phyloP scores from a whole-genome alignment of 2,113 vertebrate genomes.

The Jaculus jaculus region DNA sequence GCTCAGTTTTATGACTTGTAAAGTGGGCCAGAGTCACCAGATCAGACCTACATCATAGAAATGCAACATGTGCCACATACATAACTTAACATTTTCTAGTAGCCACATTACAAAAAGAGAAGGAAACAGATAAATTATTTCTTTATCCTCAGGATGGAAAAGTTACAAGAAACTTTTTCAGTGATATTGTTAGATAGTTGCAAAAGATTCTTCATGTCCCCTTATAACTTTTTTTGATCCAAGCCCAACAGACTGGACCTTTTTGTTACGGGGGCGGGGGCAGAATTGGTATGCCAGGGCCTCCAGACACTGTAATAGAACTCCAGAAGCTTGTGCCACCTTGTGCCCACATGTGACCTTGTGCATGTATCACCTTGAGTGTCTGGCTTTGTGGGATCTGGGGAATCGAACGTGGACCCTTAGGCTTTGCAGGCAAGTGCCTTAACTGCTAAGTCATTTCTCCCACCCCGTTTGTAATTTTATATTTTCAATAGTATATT shows the following conservation, averaged over 20 bases:
- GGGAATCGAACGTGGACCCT: too few relatives aligned
- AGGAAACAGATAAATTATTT: not conserved
- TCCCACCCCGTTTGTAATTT: not conserved
- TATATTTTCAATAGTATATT: not conserved
- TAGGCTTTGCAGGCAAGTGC: too few relatives aligned
- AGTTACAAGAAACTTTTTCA: not conserved
- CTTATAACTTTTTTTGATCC: not conserved
- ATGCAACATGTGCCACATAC: not conserved
- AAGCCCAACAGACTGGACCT: too few relatives aligned
- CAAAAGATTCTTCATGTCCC: not conserved
- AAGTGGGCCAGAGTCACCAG: not conserved
- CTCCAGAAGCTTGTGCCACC: too few relatives aligned
- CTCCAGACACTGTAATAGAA: too few relatives aligned
- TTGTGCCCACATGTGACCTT: too few relatives aligned
- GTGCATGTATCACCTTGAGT: too few relatives aligned
- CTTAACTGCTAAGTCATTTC: too few relatives aligned
- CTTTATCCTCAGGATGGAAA: not conserved
- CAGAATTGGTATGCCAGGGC: too few relatives aligned
- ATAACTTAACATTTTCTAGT: not conserved
- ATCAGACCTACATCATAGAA: not conserved
- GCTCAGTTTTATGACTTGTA: not conserved
- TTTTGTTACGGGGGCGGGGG: too few relatives aligned
- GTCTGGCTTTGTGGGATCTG: too few relatives aligned
- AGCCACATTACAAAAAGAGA: not conserved
- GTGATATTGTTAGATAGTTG: not conserved